These are phyloP conservation scores for Taenioides sp. DNA, from an alignment of 2,797 vertebrate genomes.

Conservation along the genomic window DNA sequence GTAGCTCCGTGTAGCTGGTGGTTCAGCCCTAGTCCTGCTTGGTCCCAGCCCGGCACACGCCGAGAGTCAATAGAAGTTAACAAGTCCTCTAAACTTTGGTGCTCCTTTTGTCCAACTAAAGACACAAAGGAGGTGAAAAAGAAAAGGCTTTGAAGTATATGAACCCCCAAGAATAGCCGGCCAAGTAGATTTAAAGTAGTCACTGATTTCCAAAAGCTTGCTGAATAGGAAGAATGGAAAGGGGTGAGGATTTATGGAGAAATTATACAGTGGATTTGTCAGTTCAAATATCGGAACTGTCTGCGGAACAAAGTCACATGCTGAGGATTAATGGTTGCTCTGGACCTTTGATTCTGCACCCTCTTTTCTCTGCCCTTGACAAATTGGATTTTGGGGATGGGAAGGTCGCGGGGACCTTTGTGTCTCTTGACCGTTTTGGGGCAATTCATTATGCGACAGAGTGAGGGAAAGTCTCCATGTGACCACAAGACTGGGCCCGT, in stretches of 20 bases:
- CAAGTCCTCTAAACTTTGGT: slow-evolving; percentile 98
- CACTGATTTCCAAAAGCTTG: slow-evolving; percentile 92
- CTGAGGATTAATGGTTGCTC: slow-evolving; percentile 99
- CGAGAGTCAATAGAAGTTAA: slow-evolving; percentile 99
- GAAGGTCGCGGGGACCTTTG: slow-evolving; percentile 98
- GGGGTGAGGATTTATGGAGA: slow-evolving; percentile 97
- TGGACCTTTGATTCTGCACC: slow-evolving; percentile 96
- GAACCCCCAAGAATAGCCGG: slow-evolving; percentile 85
- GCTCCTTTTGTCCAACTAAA: slow-evolving; percentile 89
- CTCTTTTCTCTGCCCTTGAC: slow-evolving; percentile 99
- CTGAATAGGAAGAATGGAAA: slow-evolving; percentile 92
- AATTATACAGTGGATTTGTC: slow-evolving; percentile 99
- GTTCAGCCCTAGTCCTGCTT: slow-evolving; percentile 97
- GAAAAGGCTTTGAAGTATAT: slow-evolving; percentile 96
- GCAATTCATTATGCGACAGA: slow-evolving; percentile 92
- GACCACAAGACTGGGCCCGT: slow-evolving; percentile 86
- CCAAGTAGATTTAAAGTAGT: slow-evolving; percentile 99
- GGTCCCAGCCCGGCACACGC: slow-evolving; percentile 99
- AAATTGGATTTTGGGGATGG: slow-evolving; percentile 99
- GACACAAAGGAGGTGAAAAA: slow-evolving; percentile 86
- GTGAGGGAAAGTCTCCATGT: slow-evolving; percentile 99
- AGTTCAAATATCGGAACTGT: slow-evolving; percentile 99
- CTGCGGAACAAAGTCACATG: slow-evolving; percentile 96
- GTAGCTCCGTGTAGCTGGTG: slow-evolving; percentile 85
- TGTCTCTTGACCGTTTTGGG: slow-evolving; percentile 94